Conservation (phyloP, 2,888 invertebrate species). For the Smittia sp. region DNA sequence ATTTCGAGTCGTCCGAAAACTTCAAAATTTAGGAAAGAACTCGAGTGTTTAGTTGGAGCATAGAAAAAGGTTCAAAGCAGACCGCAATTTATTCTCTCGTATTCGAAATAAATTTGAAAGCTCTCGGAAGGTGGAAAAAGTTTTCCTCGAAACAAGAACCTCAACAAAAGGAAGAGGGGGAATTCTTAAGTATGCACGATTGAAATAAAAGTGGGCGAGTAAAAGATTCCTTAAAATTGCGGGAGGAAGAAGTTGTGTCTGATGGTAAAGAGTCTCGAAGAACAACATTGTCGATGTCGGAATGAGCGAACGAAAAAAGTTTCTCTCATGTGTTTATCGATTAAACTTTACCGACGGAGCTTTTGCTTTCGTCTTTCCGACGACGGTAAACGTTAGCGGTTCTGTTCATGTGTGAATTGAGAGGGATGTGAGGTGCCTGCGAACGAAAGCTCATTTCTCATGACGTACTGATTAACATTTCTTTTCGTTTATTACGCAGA, state of each 20-base stretch:
- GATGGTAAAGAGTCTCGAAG: no score
- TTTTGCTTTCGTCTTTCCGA: no score
- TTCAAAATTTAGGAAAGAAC: not conserved
- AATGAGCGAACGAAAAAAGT: not conserved
- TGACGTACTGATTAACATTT: not conserved
- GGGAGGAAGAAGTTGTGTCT: not conserved
- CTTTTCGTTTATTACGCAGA: not conserved
- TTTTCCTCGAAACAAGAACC: constrained; percentile 9
- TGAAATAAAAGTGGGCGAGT: no score
- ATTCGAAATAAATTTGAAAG: not conserved
- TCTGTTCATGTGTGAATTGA: not conserved
- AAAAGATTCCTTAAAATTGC: no score
- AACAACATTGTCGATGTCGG: not conserved
- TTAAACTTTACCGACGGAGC: not conserved
- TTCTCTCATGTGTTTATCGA: not conserved
- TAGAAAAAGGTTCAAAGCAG: not conserved
- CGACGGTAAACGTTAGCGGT: not conserved
- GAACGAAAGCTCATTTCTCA: not conserved
- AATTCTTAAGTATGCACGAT: not conserved
- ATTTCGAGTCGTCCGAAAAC: not conserved
- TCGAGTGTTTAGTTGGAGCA: not conserved
- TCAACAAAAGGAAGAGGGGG: not conserved
- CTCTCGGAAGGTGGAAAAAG: not conserved
- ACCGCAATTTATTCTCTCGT: not conserved
- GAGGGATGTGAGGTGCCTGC: not conserved